Percentiles rank a stretch among this genome's conserved stretches.
These are phyloP conservation scores for Sander vitreus DNA, from an alignment of 2,113 vertebrate species.

Conservation along the genomic window DNA sequence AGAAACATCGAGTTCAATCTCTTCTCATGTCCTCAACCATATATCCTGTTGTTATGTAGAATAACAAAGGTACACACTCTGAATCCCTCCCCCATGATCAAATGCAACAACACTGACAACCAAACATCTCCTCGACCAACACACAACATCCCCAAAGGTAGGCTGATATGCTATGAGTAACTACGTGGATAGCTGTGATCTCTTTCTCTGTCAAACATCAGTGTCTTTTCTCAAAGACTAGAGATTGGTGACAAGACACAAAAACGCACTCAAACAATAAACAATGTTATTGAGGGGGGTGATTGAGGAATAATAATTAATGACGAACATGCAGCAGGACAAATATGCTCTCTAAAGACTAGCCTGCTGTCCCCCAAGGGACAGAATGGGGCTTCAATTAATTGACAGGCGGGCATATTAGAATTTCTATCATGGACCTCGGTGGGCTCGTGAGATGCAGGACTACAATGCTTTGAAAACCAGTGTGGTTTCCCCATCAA, in stretches of 20 bases:
- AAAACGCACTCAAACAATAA: slow-evolving; percentile 61
- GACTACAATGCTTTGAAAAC: slow-evolving; percentile 79
- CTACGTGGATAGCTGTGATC: slow-evolving; percentile 66
- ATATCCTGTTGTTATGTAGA: slow-evolving; percentile 42
- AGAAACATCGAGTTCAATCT: slow-evolving; percentile 20
- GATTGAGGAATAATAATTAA: slow-evolving; percentile 79
- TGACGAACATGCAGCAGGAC: slow-evolving; percentile 59
- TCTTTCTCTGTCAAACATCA: slow-evolving; percentile 68
- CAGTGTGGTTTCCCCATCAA: slow-evolving; percentile 81
- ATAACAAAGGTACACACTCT: slow-evolving; percentile 24
- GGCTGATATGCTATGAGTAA: slow-evolving; percentile 41
- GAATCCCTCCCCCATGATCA: slow-evolving; percentile 52
- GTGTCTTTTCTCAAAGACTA: slow-evolving; percentile 61
- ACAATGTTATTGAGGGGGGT: slow-evolving; percentile 44
- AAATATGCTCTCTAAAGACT: slow-evolving; percentile 71
- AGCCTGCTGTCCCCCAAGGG: slow-evolving; percentile 63
- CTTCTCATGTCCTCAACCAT: slow-evolving; percentile 55
- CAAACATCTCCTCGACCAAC: slow-evolving; percentile 49
- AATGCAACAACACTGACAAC: slow-evolving; percentile 61
- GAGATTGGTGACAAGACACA: slow-evolving; percentile 54
- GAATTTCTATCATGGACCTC: slow-evolving; percentile 74
- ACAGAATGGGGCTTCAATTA: slow-evolving; percentile 76
- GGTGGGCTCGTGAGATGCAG: slow-evolving; percentile 70
- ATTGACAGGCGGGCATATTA: slow-evolving; percentile 77
- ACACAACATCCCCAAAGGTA: slow-evolving; percentile 58